These are phyloP conservation scores for Trochalopteron elliotii DNA, from an alignment of 2,113 vertebrate genomes.

Conservation along the genomic window DNA sequence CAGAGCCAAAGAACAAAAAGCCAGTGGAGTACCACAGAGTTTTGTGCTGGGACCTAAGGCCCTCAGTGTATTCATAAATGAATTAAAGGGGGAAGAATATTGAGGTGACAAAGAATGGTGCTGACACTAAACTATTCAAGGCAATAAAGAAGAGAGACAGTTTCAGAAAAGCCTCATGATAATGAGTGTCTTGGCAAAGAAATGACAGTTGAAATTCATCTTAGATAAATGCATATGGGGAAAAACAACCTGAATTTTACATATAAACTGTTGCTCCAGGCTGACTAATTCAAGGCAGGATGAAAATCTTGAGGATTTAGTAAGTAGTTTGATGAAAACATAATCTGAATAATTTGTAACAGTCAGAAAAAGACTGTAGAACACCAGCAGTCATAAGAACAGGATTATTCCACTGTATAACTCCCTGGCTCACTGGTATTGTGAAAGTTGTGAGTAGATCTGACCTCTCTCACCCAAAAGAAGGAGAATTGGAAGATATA, in stretches of 20 bases:
- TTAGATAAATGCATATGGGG: neutral
- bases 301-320: neutral
- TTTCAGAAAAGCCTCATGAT: neutral
- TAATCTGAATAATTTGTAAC: neutral
- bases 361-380: neutral
- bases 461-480: neutral
- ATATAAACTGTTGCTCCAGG: neutral
- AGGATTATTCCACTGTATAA: neutral
- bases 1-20: slow-evolving; percentile 2
- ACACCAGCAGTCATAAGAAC: neutral
- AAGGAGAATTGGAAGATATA: neutral
- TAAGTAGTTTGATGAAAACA: slow-evolving; percentile 7
- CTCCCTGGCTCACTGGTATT: neutral
- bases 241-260: neutral
- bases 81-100: neutral
- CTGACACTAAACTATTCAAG: neutral
- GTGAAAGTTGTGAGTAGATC: neutral
- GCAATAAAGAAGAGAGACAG: neutral
- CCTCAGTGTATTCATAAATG: neutral
- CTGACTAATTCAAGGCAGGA: neutral
- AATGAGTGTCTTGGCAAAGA: slow-evolving; percentile 2
- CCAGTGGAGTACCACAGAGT: neutral
- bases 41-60: neutral
- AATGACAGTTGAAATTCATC: neutral
- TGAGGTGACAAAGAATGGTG: slow-evolving; percentile 1